Base-by-base conservation (phyloP, 2,113 vertebrate species). In the Agapornis roseicollis region DNA sequence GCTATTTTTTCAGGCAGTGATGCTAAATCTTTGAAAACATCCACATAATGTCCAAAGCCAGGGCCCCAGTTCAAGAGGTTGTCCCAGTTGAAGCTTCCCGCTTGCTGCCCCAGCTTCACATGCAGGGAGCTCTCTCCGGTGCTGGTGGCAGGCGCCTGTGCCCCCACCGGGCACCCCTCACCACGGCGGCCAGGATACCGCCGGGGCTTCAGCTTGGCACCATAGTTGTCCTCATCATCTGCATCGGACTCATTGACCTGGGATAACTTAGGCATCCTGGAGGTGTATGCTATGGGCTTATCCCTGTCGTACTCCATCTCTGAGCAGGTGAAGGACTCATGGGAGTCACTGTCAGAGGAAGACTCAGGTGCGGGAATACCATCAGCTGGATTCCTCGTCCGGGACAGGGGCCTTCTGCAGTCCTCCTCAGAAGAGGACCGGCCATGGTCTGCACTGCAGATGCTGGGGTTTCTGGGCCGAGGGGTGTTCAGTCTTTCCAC, bases 291-390 rank as follows among this genome's bases (percentile, higher is more conserved):
- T 53, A 98, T 97, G 1, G 99, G 98, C 91, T 99, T 99, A 10
- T 99, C 99, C 74, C 99, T 96, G 92, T 99, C 99, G 1, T 99
- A 99, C 90, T 99, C 99, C 99, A 99, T 99, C 95, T 99, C 99
- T 0, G 99, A 99, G 98, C 99, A 99, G 46, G 99, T 99, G 98
- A 99, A 99, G 64, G 99, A 99, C 97, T 99, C 99, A 2, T 99
- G 99, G 2, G 99, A 99, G 98, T 99, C 99, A 10, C 99, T 99
- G 91, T 99, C 99, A 0, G 99, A 99, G 20, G 99, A 99, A 5
- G 99, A 99, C 80, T 99, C 99, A 0, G 99, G 99, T 0, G 99
- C 99, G 0, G 99, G 99, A 81, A 99, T 99, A 76, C 99, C 99
- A 2, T 99, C 99, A 0, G 99, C 99, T 0, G 99, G 99, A 97